These are phyloP conservation scores for Phaenicophaeus curvirostris DNA, from an alignment of 2,797 vertebrate species.

Conservation along the genomic window DNA sequence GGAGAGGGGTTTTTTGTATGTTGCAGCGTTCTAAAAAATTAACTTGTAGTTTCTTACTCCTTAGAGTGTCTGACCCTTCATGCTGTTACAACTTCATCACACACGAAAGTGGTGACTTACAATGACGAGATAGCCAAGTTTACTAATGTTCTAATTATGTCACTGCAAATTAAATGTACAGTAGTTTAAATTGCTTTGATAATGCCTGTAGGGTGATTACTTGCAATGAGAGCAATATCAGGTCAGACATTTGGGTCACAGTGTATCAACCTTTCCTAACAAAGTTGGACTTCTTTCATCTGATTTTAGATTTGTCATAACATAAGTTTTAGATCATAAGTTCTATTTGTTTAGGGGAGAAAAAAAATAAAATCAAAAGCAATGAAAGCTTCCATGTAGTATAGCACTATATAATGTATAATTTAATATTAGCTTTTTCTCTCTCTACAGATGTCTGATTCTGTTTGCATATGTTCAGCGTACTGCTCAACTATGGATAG, in stretches of 20 bases:
- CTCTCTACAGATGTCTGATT: not conserved
- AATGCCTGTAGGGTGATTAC: slow-evolving; percentile 47
- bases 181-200: slow-evolving; percentile 57
- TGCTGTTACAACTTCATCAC: not conserved
- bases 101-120: not conserved
- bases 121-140: slow-evolving; percentile 34
- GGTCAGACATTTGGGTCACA: slow-evolving; percentile 45
- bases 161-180: slow-evolving; percentile 38
- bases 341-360: not conserved
- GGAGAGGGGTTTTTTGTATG: not conserved
- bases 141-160: slow-evolving; percentile 58
- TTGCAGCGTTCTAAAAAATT: not conserved
- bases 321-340: not conserved
- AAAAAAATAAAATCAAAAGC: not conserved
- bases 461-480: not conserved
- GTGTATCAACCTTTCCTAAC: not conserved
- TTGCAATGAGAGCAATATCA: slow-evolving; percentile 28
- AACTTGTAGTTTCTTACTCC: not conserved
- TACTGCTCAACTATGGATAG: not conserved
- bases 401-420: not conserved
- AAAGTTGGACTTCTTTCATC: slow-evolving; percentile 23
- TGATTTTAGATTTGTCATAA: not conserved
- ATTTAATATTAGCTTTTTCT: not conserved
- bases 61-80: slow-evolving; percentile 2
- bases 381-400: not conserved